Evolutionary conservation across 2,888 invertebrate genomes (phyloP).

Genomic region (Macrophya alboannulata): DNA sequence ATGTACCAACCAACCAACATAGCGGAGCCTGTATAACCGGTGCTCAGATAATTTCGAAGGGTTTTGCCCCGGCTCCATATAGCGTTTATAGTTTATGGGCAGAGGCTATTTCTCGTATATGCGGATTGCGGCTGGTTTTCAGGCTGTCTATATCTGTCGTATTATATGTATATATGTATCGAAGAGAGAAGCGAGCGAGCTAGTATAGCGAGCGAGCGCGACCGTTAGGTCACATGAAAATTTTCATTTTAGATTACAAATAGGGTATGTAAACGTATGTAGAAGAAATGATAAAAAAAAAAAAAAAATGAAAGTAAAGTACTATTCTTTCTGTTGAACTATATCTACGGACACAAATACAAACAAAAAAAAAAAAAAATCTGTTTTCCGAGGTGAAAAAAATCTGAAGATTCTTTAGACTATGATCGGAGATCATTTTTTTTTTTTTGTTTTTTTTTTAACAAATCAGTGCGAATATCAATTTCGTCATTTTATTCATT

Average conservation of each 20-base stretch:
- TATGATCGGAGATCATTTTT: too few species aligned
- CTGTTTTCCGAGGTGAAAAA: too few species aligned
- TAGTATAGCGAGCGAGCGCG: neutral
- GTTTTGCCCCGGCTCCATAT: conserved; percentile 2
- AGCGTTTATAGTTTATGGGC: conserved; percentile 12
- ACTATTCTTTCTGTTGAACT: neutral
- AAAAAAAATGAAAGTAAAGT: neutral
- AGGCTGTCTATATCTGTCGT: neutral
- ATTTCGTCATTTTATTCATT: too few species aligned
- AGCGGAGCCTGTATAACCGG: conserved; percentile 24
- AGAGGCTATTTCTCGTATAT: neutral
- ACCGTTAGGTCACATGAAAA: neutral
- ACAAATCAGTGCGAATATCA: too few species aligned
- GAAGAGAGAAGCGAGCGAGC: neutral
- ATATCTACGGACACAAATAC: neutral
- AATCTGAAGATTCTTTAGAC: too few species aligned
- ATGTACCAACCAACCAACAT: conserved; percentile 1
- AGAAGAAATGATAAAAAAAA: neutral
- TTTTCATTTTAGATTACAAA: neutral
- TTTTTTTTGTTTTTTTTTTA: too few species aligned
- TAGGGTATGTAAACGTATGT: neutral
- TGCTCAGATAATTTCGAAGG: conserved; percentile 44
- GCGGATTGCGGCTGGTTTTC: neutral
- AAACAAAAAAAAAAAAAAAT: neutral
- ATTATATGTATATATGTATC: neutral